A percentile compares a stretch with the other conserved stretches of the same genome.
phyloP scores from a whole-genome alignment of 2,888 invertebrate genomes.

The Rhingia campestris region DNA sequence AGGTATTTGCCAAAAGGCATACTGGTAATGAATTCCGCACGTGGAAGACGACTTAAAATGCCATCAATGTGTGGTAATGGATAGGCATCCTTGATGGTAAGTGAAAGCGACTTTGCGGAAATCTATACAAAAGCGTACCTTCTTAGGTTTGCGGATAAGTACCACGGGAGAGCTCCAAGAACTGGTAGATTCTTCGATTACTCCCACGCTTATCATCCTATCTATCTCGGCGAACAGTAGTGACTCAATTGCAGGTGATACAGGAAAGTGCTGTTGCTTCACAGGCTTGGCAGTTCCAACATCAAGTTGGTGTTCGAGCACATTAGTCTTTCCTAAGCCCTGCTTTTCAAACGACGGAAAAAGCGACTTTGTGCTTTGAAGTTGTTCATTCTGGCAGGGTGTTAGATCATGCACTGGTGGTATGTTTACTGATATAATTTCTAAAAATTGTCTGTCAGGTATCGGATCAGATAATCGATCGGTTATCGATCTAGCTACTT shows the following conservation, averaged over 20 bases:
- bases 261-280: slow-evolving; percentile 59
- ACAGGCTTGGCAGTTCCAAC: too few species aligned
- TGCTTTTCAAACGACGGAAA: slow-evolving; percentile 51
- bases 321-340: slow-evolving; percentile 57
- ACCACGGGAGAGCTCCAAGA: slow-evolving; percentile 77
- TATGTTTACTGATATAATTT: too few species aligned
- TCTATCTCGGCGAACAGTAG: slow-evolving; percentile 74
- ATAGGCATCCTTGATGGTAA: slow-evolving; percentile 75
- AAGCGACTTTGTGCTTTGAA: too few species aligned
- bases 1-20: slow-evolving; percentile 69
- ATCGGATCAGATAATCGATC: neutral
- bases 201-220: slow-evolving; percentile 76
- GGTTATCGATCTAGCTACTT: neutral
- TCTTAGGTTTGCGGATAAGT: slow-evolving; percentile 75
- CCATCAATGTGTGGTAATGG: slow-evolving; percentile 63
- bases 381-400: neutral
- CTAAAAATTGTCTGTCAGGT: too few species aligned
- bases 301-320: slow-evolving; percentile 60
- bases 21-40: slow-evolving; percentile 52
- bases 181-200: slow-evolving; percentile 76
- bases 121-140: slow-evolving; percentile 76
- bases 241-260: slow-evolving; percentile 60
- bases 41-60: slow-evolving; percentile 56
- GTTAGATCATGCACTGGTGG: slow-evolving; percentile 16
- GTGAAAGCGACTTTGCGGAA: slow-evolving; percentile 76